Percentiles rank a stretch among this genome's conserved stretches.
phyloP scores from a whole-genome alignment of 1,140 invertebrate species.

The Holcopasites calliopsidis region DNA sequence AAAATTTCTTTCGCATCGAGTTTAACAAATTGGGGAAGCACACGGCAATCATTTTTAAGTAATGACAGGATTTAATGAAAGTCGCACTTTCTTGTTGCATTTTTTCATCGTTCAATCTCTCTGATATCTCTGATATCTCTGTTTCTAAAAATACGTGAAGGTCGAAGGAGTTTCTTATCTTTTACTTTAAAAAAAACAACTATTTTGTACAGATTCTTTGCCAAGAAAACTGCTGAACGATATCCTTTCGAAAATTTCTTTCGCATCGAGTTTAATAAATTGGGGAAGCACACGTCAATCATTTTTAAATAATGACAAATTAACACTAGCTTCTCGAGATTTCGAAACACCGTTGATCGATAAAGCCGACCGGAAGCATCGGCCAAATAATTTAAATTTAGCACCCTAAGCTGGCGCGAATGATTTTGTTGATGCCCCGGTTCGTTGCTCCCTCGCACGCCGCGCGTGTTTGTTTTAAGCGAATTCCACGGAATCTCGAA shows the following conservation, averaged over 20 bases:
- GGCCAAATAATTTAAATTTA: conserved; percentile 37
- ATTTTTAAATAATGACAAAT: too few relatives aligned
- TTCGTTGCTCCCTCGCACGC: conserved; percentile 38
- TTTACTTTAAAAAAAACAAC: too few relatives aligned
- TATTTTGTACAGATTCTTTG: too few relatives aligned
- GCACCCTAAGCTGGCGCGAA: conserved; percentile 24
- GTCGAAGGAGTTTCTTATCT: not conserved
- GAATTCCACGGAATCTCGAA: not conserved
- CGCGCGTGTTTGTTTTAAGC: conserved; percentile 23
- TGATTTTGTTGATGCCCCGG: conserved; percentile 36
- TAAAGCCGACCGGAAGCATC: conserved; percentile 16
- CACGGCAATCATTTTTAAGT: too few relatives aligned
- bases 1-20: not conserved
- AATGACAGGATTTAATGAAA: too few relatives aligned
- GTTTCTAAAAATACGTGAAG: too few relatives aligned
- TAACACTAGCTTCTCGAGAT: not conserved
- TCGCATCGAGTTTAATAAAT: not conserved
- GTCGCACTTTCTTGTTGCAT: not conserved
- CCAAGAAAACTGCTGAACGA: too few relatives aligned
- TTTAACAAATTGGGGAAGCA: not conserved
- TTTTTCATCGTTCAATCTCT: not conserved
- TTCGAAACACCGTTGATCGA: not conserved
- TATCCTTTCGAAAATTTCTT: too few relatives aligned
- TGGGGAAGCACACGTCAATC: too few relatives aligned
- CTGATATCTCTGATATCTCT: too few relatives aligned